Conservation (phyloP, 2,797 vertebrate genomes). For the Catharus ustulatus region DNA sequence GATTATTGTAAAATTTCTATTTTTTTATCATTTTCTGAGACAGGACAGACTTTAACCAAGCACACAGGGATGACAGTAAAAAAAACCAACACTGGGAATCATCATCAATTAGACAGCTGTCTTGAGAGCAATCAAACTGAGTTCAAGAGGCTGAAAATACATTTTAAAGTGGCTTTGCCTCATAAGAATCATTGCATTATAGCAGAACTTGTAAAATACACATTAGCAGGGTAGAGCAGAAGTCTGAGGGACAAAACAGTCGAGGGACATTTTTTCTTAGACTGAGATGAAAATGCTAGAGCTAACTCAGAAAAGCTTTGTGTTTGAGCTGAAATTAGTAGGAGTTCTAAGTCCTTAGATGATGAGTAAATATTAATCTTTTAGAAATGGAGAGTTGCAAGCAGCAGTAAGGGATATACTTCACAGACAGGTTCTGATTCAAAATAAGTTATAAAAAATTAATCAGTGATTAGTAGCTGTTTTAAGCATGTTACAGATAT, state of each 20-base stretch:
- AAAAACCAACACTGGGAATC: not conserved
- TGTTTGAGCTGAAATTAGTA: not conserved
- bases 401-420: not conserved
- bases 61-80: not conserved
- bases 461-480: constrained; percentile 58
- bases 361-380: not conserved
- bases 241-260: not conserved
- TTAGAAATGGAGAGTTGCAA: not conserved
- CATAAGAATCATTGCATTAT: not conserved
- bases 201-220: not conserved
- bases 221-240: not conserved
- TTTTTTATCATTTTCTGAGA: not conserved
- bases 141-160: not conserved
- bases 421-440: constrained; percentile 9
- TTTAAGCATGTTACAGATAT: constrained; percentile 68
- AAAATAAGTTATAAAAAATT: constrained; percentile 56
- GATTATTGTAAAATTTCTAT: not conserved
- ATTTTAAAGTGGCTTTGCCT: not conserved
- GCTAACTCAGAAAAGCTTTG: not conserved
- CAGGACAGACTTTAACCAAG: not conserved
- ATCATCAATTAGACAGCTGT: not conserved
- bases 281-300: not conserved
- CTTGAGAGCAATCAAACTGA: not conserved
- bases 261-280: not conserved
- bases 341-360: not conserved